Conservation (phyloP, 2,888 invertebrate genomes). For the Ormyrus nitidulus region DNA sequence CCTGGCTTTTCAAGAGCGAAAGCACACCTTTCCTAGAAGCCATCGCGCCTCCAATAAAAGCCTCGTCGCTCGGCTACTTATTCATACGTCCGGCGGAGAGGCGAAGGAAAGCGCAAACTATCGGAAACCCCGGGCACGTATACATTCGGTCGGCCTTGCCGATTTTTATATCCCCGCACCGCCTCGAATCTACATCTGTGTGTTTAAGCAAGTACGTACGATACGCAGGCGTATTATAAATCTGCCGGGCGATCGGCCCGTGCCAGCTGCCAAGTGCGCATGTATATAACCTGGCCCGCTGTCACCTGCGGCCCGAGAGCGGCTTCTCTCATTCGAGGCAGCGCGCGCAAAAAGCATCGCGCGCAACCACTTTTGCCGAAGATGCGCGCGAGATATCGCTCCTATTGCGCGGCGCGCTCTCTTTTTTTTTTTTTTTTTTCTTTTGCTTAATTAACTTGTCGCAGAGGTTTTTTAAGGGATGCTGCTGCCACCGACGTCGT, state of each 20-base stretch:
- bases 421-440: too few relatives aligned
- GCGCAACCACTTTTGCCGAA: too few relatives aligned
- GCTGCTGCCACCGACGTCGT: too few relatives aligned
- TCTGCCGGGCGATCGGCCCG: conserved; percentile 32
- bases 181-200: not conserved
- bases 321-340: not conserved
- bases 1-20: too few relatives aligned
- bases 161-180: conserved; percentile 28
- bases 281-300: not conserved
- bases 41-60: not conserved
- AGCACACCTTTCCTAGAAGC: conserved; percentile 24
- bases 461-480: too few relatives aligned
- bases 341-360: too few relatives aligned
- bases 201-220: conserved; percentile 3
- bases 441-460: too few relatives aligned
- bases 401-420: too few relatives aligned
- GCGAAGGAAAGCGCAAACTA: not conserved
- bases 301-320: conserved; percentile 17
- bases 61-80: not conserved
- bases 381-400: too few relatives aligned
- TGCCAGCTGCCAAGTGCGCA: conserved; percentile 51
- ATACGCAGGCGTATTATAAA: conserved; percentile 14
- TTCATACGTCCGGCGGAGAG: conserved; percentile 32
- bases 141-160: conserved; percentile 32
- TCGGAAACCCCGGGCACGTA: conserved; percentile 51